Evolutionary conservation across 2,797 vertebrate genomes (phyloP), one percentile per base, ranked within the genome.

Genomic region (Ceryle rudis): DNA sequence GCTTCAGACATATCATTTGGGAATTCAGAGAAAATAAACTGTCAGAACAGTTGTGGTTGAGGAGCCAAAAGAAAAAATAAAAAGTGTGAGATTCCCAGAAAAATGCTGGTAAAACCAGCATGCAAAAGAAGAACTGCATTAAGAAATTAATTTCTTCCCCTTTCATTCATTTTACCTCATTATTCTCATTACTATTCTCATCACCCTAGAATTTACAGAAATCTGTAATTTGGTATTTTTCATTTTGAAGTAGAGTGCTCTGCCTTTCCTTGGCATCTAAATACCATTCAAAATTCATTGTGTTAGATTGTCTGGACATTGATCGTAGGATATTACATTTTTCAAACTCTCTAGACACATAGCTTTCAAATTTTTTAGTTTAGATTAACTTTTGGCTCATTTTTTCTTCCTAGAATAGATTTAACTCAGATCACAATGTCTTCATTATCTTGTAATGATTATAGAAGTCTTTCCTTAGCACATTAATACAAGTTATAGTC

Each of bases 371-470:
- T 79, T 89, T 90, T 94, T 95, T 80, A 37, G 37, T 86, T 88
- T 84, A 74, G 72, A 87, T 91, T 66, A 70, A 85, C 92, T 92
- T 92, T 90, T 47, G 39, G 17, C 35, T 94, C 86, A 70, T 95
- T 95, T 90, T 65, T 15, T 75, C 65, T 94, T 95, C 55, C 80
- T 83, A 37, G 47, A 93, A 77, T 86, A 88, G 62, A 79, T 93
- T 94, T 91, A 89, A 71, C n/a, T 51, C 69, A 66, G 69, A 88
- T 91, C 31, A 16, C 65, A 70, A 71, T 70, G 67, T 84, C 87
- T 97, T 90, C 73, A 85, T 90, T 96, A 74, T 74, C 72, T 88
- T 72, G 37, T 83, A 92, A 85, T 79, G 71, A 67, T 86, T 93
- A 64, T 26, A 73, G 73, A 93, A 84, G 57, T 61, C 37, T 94